A percentile compares a stretch with the other conserved stretches of the same genome.
phyloP scores from a whole-genome alignment of 2,888 invertebrate genomes.

The Drosophila diplacantha region DNA sequence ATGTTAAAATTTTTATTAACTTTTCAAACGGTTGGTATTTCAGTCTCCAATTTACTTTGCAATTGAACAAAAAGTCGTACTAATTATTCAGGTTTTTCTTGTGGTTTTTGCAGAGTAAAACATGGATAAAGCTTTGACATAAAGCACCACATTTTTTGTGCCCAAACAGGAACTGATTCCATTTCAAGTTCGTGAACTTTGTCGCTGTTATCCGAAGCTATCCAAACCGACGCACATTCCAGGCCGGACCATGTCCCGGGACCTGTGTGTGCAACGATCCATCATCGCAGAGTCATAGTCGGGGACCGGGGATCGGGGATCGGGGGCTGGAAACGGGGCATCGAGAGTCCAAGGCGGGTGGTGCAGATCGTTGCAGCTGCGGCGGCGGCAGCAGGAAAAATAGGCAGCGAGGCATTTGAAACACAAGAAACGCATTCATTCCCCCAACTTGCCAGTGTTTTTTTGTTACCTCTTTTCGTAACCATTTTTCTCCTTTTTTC shows the following conservation, averaged over 20 bases:
- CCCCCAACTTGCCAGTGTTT: constrained; percentile 29
- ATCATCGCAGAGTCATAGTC: constrained; percentile 50
- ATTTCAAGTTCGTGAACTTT: constrained; percentile 54
- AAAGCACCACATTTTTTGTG: neutral
- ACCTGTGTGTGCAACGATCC: constrained; percentile 67
- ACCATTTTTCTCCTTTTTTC: constrained; percentile 34
- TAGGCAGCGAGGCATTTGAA: constrained; percentile 62
- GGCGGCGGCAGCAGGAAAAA: constrained; percentile 20
- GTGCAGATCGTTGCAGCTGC: constrained; percentile 52
- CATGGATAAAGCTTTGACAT: neutral
- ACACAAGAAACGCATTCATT: constrained; percentile 71
- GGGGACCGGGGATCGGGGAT: constrained; percentile 10
- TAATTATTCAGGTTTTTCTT: constrained; percentile 1
- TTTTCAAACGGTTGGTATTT: constrained; percentile 1
- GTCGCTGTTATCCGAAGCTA: constrained; percentile 20
- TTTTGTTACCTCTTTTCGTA: constrained; percentile 13
- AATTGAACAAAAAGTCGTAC: no score
- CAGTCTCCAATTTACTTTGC: neutral
- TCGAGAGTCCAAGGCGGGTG: constrained; percentile 47
- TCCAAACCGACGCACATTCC: constrained; percentile 28
- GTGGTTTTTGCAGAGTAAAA: neutral
- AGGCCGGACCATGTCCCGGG: constrained; percentile 45
- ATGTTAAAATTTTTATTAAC: constrained; percentile 5
- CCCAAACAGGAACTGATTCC: constrained; percentile 15
- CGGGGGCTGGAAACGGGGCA: constrained; percentile 13